phyloP scores from a whole-genome alignment of 2,888 invertebrate genomes.

The Unio pictorum region DNA sequence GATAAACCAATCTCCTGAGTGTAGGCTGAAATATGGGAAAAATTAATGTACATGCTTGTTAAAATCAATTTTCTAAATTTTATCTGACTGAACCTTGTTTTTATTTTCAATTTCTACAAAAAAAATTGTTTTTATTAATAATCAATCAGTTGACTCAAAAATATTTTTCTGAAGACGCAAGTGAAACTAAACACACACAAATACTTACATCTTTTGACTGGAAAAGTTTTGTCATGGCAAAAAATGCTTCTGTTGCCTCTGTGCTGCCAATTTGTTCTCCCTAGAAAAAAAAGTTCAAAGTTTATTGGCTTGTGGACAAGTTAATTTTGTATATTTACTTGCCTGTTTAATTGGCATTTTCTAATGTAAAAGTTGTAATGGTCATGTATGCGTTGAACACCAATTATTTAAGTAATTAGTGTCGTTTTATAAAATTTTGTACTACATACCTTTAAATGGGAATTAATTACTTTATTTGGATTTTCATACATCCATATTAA shows the following conservation, averaged over 20 bases:
- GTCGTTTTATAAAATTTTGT: too few species aligned
- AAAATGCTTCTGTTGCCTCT: slow-evolving; percentile 99
- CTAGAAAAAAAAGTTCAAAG: slow-evolving; percentile 63
- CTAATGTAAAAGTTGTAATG: too few species aligned
- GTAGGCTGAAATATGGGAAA: slow-evolving; percentile 73
- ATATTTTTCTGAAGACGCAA: background rate
- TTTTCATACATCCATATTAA: too few species aligned
- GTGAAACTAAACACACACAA: background rate
- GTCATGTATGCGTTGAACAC: too few species aligned
- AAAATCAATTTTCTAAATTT: background rate
- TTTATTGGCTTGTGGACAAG: too few species aligned
- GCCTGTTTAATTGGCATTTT: too few species aligned
- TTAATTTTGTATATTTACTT: too few species aligned
- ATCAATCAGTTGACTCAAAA: background rate
- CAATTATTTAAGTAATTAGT: too few species aligned
- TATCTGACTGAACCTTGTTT: background rate
- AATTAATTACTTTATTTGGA: too few species aligned
- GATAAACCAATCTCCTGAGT: slow-evolving; percentile 93
- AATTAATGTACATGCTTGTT: too few species aligned
- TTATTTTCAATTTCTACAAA: background rate
- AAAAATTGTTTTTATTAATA: background rate
- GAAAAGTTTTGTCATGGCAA: slow-evolving; percentile 99
- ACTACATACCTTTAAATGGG: too few species aligned
- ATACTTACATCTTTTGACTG: slow-evolving; percentile 89
- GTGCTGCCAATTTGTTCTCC: slow-evolving; percentile 90